Conservation (phyloP, 2,888 invertebrate species). For the Hofmannophila pseudospretella region DNA sequence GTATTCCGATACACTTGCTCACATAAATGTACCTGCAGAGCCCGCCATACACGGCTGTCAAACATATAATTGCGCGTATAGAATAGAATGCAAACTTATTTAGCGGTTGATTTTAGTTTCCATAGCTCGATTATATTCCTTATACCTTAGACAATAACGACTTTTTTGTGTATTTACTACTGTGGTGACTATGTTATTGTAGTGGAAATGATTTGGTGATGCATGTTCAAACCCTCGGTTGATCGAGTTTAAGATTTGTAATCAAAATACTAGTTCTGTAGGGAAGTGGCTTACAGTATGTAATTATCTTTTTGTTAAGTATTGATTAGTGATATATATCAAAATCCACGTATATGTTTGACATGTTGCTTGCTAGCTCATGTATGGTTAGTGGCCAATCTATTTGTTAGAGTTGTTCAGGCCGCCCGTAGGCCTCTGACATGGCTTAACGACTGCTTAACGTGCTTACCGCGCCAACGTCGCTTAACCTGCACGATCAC, state of each 20-base stretch:
- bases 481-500: no score
- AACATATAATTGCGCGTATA: slow-evolving; percentile 71
- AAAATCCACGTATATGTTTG: no score
- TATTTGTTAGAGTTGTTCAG: no score
- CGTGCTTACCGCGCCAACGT: no score
- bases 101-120: slow-evolving; percentile 28
- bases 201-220: slow-evolving; percentile 33
- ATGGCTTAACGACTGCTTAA: no score
- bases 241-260: slow-evolving; percentile 66
- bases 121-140: slow-evolving; percentile 25
- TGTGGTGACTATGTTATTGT: slow-evolving; percentile 18
- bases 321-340: slow-evolving; percentile 3
- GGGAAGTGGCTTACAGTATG: slow-evolving; percentile 48
- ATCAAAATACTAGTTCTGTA: slow-evolving; percentile 52
- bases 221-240: slow-evolving; percentile 51
- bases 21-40: slow-evolving; percentile 46
- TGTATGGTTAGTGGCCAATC: no score
- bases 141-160: slow-evolving; percentile 19
- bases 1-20: slow-evolving; percentile 32
- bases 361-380: no score
- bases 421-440: no score
- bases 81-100: slow-evolving; percentile 49
- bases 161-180: slow-evolving; percentile 9
- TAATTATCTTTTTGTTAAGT: slow-evolving; percentile 53
- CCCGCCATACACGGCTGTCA: slow-evolving; percentile 58